Evolutionary conservation across 2,113 vertebrate genomes (phyloP), one percentile per base, ranked within the genome.

Genomic region (Marmota monax): DNA sequence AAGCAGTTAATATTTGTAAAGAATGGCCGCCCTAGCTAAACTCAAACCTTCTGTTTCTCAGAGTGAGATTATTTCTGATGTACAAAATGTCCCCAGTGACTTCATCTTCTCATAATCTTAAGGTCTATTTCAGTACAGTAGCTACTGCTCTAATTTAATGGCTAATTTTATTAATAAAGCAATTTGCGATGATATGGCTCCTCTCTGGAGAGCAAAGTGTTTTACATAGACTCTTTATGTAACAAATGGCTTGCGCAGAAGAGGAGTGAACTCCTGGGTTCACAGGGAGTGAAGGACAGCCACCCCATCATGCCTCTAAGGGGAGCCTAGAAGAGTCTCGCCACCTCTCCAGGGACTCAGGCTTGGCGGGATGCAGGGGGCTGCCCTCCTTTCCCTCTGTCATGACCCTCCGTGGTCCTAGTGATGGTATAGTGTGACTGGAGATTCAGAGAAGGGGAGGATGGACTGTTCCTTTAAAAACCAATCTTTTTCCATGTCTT

Each of bases 151-250:
- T 95, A 73, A 58, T 90, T 95, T 85, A 73, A 77, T 56, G 90
- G 84, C 90, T 92, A 90, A 94, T 86, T 93, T 90, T 74, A 84
- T 85, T 95, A 96, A 94, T 93, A 86, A 48, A 80, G 63, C 63
- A 91, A 90, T 94, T 93, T 94, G 12, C 67, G 84, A 58, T 42
- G 77, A 56, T 58, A 72, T 45, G 45, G 10, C 32, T 77, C 14
- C 84, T 90, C 88, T 95, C 92, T 95, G 80, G 90, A 96, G 92
- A 72, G 56, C 39, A 67, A 86, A 14, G 79, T 87, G 65, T 70
- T 94, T 90, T 63, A 45, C 77, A 78, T 12, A 77, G 70, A 79
- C 20, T 67, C 58, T 63, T 90, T 83, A 56, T 84, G 18, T 56
- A 84, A 74, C 37, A 45, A 96, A 90, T n/a, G 51, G 13, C 80